Evolutionary conservation across 2,113 vertebrate genomes (phyloP), one percentile per base, ranked within the genome.

Genomic region (Tor tambroides): DNA sequence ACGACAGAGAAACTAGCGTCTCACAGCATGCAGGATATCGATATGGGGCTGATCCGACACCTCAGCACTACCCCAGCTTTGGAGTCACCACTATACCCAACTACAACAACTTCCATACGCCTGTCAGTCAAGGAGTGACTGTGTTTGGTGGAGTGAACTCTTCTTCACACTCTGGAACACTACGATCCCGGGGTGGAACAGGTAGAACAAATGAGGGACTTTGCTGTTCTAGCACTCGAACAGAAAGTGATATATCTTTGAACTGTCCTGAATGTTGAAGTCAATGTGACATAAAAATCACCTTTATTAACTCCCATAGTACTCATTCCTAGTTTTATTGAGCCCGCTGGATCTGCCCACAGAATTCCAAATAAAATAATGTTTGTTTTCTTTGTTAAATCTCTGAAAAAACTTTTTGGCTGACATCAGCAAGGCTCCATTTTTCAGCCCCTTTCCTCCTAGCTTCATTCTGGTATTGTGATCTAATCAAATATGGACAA

Each of bases 11-110:
- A 89, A 96, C 97, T 92, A 97, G 97, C 92, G 95, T 98, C 94
- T 96, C 97, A 61, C 98, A 99, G 95, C 97, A 96, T 93, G 95
- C 97, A 38, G 97, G 98, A 86, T 98, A 97, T 93, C 97, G 98
- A 94, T 99, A 99, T 98, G 98, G 98, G 84, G 96, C 97, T 84
- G 98, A 99, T 91, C 98, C 98, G 89, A 99, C 98, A 26, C 98
- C 98, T 0, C 98, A 99, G 94, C 97, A 99, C 93, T 99, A 99
- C 92, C 98, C 98, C 80, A 98, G 95, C 94, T 99, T 99, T 59
- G 96, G 97, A 56, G 97, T 98, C 94, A 97, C 96, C 90, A 96
- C 97, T 90, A 99, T 99, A 92, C 98, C 98, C 46, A 99, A 99
- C 95, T 99, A 98, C 95, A 99, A 99, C 95, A 99, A 99, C 94